Conservation (phyloP, 2,888 invertebrate species). For the Apamea epomidion region DNA sequence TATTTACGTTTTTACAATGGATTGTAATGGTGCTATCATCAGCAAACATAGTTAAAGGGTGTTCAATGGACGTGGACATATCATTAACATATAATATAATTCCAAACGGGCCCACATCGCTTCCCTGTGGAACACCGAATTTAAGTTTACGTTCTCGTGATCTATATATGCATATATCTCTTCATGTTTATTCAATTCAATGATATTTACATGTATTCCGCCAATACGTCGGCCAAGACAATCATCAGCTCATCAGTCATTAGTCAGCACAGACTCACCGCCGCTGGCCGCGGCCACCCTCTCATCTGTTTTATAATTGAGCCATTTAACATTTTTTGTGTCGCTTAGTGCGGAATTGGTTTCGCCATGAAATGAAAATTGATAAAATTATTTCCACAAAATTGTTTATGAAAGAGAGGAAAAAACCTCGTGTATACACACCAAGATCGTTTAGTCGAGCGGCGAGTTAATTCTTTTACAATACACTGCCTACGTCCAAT, state of each 20-base stretch:
- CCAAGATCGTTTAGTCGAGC: slow-evolving; percentile 67
- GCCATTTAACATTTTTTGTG: slow-evolving; percentile 56
- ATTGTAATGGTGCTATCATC: no score
- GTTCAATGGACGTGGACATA: no score
- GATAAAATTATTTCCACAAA: slow-evolving; percentile 60
- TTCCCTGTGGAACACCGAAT: no score
- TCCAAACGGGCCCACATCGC: no score
- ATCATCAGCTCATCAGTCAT: neutral
- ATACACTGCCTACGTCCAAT: slow-evolving; percentile 87
- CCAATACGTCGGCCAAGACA: neutral
- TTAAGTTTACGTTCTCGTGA: no score
- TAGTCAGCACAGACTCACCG: neutral
- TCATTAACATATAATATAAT: no score
- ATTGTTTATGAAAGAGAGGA: slow-evolving; percentile 69
- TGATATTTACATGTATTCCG: neutral
- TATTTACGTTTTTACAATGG: no score
- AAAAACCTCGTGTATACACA: slow-evolving; percentile 51
- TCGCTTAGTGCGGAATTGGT: slow-evolving; percentile 62
- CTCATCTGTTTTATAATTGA: slow-evolving; percentile 58
- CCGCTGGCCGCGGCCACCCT: slow-evolving; percentile 21
- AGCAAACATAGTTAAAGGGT: no score
- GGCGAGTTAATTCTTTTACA: slow-evolving; percentile 84
- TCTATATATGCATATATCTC: no score
- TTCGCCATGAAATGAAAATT: slow-evolving; percentile 62
- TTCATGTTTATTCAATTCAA: no score